phyloP scores from a whole-genome alignment of 2,888 invertebrate genomes.

The Drosophila parthenogenetica region DNA sequence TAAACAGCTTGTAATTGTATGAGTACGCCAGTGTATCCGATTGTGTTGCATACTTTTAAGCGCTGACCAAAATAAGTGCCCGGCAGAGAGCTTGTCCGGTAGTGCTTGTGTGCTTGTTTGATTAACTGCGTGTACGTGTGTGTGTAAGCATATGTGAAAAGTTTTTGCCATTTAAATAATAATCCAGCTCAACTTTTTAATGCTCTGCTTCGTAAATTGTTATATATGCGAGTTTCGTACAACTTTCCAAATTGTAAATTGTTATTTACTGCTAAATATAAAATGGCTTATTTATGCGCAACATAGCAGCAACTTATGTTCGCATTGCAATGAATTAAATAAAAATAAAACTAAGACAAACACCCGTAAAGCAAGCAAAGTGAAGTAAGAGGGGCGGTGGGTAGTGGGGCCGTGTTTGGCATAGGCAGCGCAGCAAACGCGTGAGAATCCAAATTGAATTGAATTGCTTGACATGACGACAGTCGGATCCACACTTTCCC shows the following conservation, averaged over 20 bases:
- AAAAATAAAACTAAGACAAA: constrained; percentile 62
- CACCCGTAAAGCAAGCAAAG: constrained; percentile 32
- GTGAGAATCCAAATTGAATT: constrained; percentile 80
- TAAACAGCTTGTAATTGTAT: constrained; percentile 17
- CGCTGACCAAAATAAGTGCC: constrained; percentile 36
- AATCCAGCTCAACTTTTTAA: constrained; percentile 55
- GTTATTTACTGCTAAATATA: constrained; percentile 48
- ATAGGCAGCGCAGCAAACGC: constrained; percentile 75
- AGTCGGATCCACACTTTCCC: constrained; percentile 31
- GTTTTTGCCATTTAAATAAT: constrained; percentile 55
- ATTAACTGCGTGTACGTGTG: constrained; percentile 9
- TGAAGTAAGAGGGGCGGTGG: neutral
- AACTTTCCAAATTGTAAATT: constrained; percentile 47
- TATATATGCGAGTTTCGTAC: constrained; percentile 46
- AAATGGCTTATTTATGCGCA: constrained; percentile 47
- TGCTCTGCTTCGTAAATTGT: constrained; percentile 48
- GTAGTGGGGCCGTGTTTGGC: neutral
- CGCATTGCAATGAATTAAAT: constrained; percentile 68
- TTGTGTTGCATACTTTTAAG: constrained; percentile 67
- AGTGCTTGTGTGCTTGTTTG: neutral
- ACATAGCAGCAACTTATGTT: constrained; percentile 32
- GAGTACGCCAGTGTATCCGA: constrained; percentile 4
- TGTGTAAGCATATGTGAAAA: constrained; percentile 45
- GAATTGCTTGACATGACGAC: constrained; percentile 81
- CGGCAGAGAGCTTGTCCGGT: neutral